These are phyloP conservation scores for Australoheros facetus DNA, from an alignment of 2,797 vertebrate species.

Conservation along the genomic window DNA sequence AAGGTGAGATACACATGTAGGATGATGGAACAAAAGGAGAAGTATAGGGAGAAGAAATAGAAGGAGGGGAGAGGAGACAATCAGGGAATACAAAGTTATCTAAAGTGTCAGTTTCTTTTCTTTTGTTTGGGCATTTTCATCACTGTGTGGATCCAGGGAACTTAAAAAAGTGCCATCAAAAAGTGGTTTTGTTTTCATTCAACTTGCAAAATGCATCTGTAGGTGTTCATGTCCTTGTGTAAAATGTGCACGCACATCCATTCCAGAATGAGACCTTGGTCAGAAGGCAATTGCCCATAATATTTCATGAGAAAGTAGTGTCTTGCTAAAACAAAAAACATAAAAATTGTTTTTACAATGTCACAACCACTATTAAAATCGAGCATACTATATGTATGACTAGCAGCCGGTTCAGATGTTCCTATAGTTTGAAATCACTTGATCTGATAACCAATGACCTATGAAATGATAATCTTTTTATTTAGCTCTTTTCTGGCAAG, in stretches of 20 bases:
- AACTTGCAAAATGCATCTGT: background rate
- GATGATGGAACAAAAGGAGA: background rate
- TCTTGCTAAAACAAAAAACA: background rate
- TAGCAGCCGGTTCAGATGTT: background rate
- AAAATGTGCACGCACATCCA: background rate
- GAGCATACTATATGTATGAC: accelerated
- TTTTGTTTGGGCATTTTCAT: background rate
- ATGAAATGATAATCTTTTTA: background rate
- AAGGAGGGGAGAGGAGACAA: background rate
- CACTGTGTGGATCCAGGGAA: background rate
- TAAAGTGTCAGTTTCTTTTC: background rate
- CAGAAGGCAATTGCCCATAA: background rate
- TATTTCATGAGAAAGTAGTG: background rate
- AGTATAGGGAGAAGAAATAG: background rate
- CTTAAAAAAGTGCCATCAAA: background rate
- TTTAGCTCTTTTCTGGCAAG: background rate
- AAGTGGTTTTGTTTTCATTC: background rate
- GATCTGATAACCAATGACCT: background rate
- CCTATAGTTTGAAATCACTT: background rate
- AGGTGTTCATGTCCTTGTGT: background rate
- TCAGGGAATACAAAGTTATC: background rate
- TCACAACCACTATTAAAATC: no score
- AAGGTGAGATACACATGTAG: background rate
- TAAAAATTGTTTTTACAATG: background rate
- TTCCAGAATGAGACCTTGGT: background rate